A percentile compares a stretch with the other conserved stretches of the same genome.
phyloP scores from a whole-genome alignment of 2,113 vertebrate genomes.

The Cnemophilus loriae region DNA sequence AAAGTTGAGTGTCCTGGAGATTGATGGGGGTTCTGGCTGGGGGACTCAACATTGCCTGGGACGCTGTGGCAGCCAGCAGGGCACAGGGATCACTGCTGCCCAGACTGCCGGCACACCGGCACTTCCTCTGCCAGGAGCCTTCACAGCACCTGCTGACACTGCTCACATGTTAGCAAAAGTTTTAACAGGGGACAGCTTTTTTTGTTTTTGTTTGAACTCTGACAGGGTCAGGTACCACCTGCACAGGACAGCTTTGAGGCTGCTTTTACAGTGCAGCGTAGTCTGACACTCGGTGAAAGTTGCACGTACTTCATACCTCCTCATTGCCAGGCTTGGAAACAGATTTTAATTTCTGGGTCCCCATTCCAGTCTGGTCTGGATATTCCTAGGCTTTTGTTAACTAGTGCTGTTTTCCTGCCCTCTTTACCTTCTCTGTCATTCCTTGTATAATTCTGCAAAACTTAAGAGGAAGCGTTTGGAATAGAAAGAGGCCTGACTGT shows the following conservation, averaged over 20 bases:
- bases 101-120: accelerated
- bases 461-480: neutral
- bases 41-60: accelerated
- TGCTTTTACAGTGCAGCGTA: neutral
- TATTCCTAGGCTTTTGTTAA: neutral
- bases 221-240: neutral
- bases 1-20: neutral
- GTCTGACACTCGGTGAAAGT: accelerated
- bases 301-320: neutral
- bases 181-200: neutral
- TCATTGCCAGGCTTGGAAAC: neutral
- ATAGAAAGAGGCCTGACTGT: neutral
- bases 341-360: neutral
- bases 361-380: accelerated
- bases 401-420: neutral
- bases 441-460: neutral
- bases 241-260: neutral
- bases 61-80: neutral
- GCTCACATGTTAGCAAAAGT: accelerated
- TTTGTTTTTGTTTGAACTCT: neutral
- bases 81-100: neutral
- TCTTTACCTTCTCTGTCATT: neutral
- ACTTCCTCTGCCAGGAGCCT: neutral
- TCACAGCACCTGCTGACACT: neutral
- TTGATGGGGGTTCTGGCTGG: accelerated